Base-by-base conservation (phyloP, 2,888 invertebrate species). In the Tenthredo distinguenda region DNA sequence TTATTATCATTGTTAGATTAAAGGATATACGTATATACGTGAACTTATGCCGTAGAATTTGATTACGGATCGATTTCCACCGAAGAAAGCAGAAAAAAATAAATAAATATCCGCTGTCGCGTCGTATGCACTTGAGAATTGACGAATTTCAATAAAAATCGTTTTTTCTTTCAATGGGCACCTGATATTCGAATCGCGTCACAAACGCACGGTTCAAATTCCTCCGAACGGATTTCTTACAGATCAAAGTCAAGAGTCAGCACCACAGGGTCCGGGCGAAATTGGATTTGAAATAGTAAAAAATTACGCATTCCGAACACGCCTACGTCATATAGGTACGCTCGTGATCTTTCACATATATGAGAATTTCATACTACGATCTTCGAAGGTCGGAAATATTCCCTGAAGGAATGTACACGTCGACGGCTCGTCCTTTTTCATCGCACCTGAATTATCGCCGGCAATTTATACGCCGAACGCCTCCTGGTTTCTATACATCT, bases 1-100 rank as follows among this genome's bases (percentile, higher is more conserved):
- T 62, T 58, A 62, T 81, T 40, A 81, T 81, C 62, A 81, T 81
- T 81, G 62, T 81, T 81, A 43, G 18, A 15, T 34, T 34, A 68
- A 68, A 68, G 26, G 68, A 62, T n/a, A n/a, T 55, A 55, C n/a
- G n/a, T 55, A 55, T 50, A 50, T 50, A n/a, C 1, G 6, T 6
- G 5, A 18, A n/a, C 0, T 50, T 50, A 50, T 50, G n/a, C n/a
- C 50, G n/a, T 50, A n/a, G 50, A 50, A 50, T 50, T n/a, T 50
- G 55, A 55, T 55, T 55, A n/a, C 2, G 55, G 7, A n/a, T 55
- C 7, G n/a, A 55, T 55, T 62, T 6, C 5, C 58, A 21, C n/a
- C 58, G 6, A 58, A 21, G 58, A 21, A 4, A n/a, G 0, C 7
- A 43, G 43, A 40, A 40, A 40, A 40, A 40, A 43, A 43, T 7